Evolutionary conservation across 2,888 invertebrate genomes (phyloP).

Genomic region (Ectemnius lituratus): DNA sequence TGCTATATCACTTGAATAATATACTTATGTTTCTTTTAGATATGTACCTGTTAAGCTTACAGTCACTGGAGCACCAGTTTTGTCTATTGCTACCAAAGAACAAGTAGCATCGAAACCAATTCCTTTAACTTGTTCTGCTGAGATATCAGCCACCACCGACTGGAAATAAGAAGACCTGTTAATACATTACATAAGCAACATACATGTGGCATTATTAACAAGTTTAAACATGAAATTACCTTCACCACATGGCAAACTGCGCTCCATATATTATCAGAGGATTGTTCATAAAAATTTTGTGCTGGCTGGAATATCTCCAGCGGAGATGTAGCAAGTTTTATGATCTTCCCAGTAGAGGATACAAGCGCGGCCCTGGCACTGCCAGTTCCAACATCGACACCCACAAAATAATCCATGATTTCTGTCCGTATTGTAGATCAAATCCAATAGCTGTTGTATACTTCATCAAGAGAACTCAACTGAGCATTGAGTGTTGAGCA

Average conservation of each 20-base stretch:
- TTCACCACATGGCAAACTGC: conserved; percentile 86
- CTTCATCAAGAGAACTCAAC: conserved; percentile 42
- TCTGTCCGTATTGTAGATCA: neutral
- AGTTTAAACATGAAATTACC: conserved; percentile 79
- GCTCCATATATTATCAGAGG: conserved; percentile 92
- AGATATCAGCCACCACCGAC: conserved; percentile 55
- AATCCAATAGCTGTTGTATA: conserved; percentile 7
- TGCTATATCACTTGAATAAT: neutral
- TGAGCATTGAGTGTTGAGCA: conserved; percentile 25
- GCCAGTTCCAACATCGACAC: conserved; percentile 96
- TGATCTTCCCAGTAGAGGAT: conserved; percentile 83
- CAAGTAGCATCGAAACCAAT: conserved; percentile 98
- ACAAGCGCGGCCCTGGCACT: conserved; percentile 93
- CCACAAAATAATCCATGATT: conserved; percentile 83
- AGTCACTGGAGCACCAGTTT: conserved; percentile 84
- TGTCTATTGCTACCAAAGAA: conserved; percentile 90
- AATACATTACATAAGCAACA: conserved; percentile 7
- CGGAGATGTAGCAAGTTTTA: conserved; percentile 82
- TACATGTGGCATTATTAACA: neutral
- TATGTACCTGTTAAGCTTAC: conserved; percentile 83
- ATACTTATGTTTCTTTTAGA: neutral
- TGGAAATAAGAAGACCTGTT: conserved; percentile 14
- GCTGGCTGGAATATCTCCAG: conserved; percentile 89
- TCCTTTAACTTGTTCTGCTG: conserved; percentile 82
- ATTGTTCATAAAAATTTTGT: conserved; percentile 92